Evolutionary conservation across 1,140 invertebrate genomes (phyloP), one percentile per base, ranked within the genome.

Genomic region (Drosophila simulans): DNA sequence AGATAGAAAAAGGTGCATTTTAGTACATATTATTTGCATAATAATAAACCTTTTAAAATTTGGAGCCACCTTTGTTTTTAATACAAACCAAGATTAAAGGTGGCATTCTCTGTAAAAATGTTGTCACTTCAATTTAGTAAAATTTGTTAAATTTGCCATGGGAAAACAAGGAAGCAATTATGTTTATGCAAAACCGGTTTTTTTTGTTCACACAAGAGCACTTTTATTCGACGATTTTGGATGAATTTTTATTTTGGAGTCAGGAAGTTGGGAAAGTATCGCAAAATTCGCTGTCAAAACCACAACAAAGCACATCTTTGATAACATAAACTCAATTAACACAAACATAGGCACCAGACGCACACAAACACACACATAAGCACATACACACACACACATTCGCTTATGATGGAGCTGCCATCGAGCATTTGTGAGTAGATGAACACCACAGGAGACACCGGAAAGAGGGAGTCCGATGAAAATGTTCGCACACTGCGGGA

Each of bases 241-340:
- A 39, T 53, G 12, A 17, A 4, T 40, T 34, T 7, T 25, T 39
- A 13, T 37, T 39, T 39, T 39, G 1, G 12, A 39, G 11, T 13
- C 13, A 27, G 45, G 48, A 20, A 22, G 11, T 4, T 11, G 7
- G 1, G 25, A 11, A 53, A 12, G 20, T 25, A 39, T 56, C 39
- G 39, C 35, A 63, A 46, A 40, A 40, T n/a, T 42, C 43, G 43
- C 52, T 70, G 68, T 70, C 64, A 74, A 73, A 74, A 45, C 68
- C 56, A 74, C 69, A 74, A 56, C 70, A 74, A 48, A 56, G 70
- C 51, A 35, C 65, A 71, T 71, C 65, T 70, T 64, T 56, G 70
- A 75, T 62, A 42, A 27, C 49, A 68, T 35, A 54, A 75, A 76
- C 62, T 73, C 68, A 71, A 71, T 70, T 73, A 68, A 68, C 62